Percentiles rank a stretch among this genome's conserved stretches.
Evolutionary conservation across 2,888 invertebrate species (phyloP).

Genomic region (Acrobasis repandana): DNA sequence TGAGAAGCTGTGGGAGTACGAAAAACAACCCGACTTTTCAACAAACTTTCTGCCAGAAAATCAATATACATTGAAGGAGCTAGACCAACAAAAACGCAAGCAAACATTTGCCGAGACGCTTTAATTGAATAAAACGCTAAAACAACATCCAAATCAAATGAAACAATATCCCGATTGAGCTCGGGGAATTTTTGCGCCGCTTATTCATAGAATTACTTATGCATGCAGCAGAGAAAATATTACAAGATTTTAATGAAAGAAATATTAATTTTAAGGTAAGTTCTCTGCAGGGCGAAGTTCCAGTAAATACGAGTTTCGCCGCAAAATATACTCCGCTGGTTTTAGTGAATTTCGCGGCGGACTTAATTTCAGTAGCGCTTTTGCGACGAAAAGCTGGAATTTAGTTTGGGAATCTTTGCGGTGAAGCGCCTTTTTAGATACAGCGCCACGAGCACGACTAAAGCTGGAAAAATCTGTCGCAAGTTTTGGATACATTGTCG

Average conservation of each 20-base stretch:
- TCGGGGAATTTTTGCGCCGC: constrained; percentile 73
- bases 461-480: not conserved
- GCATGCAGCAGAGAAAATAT: constrained; percentile 84
- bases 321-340: constrained; percentile 47
- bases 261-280: constrained; percentile 82
- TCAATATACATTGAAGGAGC: not conserved
- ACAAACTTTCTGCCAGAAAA: not conserved
- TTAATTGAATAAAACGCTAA: constrained; percentile 41
- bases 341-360: constrained; percentile 34
- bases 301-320: constrained; percentile 27
- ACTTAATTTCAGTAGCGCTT: constrained; percentile 5
- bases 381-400: not conserved
- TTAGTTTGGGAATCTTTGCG: not conserved
- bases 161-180: constrained; percentile 44
- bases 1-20: too few species aligned
- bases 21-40: not conserved
- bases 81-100: constrained; percentile 24
- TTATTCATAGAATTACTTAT: constrained; percentile 83
- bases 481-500: too few species aligned
- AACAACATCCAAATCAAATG: constrained; percentile 37
- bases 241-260: constrained; percentile 84
- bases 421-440: not conserved
- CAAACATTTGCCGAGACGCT: constrained; percentile 43
- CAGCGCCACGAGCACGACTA: not conserved
- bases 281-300: constrained; percentile 61